Base-by-base conservation (phyloP, 2,113 vertebrate genomes). In the Lampris megalopsis region DNA sequence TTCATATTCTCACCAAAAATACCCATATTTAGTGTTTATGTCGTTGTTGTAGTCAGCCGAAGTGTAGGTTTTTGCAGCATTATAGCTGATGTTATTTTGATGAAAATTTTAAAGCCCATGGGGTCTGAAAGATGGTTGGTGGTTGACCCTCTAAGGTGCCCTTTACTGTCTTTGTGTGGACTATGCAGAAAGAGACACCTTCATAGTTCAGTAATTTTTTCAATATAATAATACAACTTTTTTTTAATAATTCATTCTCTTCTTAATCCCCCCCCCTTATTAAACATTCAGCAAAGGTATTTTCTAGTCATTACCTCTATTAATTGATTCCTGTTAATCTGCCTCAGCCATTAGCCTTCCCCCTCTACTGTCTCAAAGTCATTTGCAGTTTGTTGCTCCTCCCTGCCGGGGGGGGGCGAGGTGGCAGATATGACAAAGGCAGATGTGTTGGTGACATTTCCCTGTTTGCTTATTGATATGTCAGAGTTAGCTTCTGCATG, bases 391-490 rank as follows among this genome's bases (percentile, higher is more conserved):
- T 89, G 83, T 90, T 73, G 56, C 62, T 89, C 86, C 80, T 86
- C 84, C 85, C 62, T 76, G 63, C 75, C 82, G 86, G 87, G 85
- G 71, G 71, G 84, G 86, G 77, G 24, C 75, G 86, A 85, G 91
- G 80, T 66, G 81, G 63, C 36, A 0, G 74, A 83, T 24, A 24
- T 24, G 83, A 88, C 86, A 85, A 86, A 90, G 71, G 82, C 74
- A 88, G 81, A 89, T 90, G 86, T 47, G 42, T 35, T 48, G 9
- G 9, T 47, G 5, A 52, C 57, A 73, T 91, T 69, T 86, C 71
- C 66, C 65, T 86, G 79, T 89, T 88, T 86, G 70, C 82, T 88
- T 92, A 24, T 81, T 86, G 73, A 89, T 91, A 83, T 88, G 79
- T 78, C 81, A 86, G 73, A 88, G 83, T 87, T 82, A 78, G 84